Base-by-base conservation (phyloP, 2,113 vertebrate species). In the Ancistrus triradiatus region DNA sequence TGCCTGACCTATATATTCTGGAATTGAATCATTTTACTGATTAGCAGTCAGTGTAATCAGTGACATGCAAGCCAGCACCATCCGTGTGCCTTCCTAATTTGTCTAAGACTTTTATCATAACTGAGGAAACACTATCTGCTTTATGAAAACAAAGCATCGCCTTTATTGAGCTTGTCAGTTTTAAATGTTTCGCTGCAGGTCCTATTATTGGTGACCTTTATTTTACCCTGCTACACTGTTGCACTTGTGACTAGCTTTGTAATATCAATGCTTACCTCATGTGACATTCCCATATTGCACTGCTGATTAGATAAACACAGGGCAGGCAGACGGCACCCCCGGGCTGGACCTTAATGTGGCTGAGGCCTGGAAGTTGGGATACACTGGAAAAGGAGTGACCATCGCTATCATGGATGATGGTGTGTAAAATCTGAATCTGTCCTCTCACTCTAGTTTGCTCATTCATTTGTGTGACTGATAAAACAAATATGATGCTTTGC, bases 371-470 rank as follows among this genome's bases (percentile, higher is more conserved):
- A 88, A 91, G 65, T 85, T 99, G 78, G 96, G 96, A 37, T 99
- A 91, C 79, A 99, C 96, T 0, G 96, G 96, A 19, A 95, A 90
- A 81, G 95, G 95, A 69, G 94, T 99, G 37, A 98, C 94, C 71
- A 97, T 99, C 40, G 96, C 94, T 72, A 99, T 99, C 71, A 98
- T 98, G 96, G 96, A 99, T 44, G 96, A 99, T 33, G 96, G 96
- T 97, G 79, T 88, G 93, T 81, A n/a, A 33, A 6, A 58, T 51
- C 15, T 52, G 18, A 50, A 8, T 21, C 18, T 59, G 4, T n/a
- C 22, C 13, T 24, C n/a, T 24, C 6, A 14, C n/a, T 10, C 35
- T 25, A 13, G 6, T 27, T 57, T n/a, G 37, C 1, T 8, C 28
- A 28, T 31, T 28, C 11, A 18, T 18, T 56, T 47, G 11, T 46